A percentile compares a stretch with the other conserved stretches of the same genome.
Evolutionary conservation across 2,797 vertebrate species (phyloP).

Genomic region (Schizopygopsis malacanthus): DNA sequence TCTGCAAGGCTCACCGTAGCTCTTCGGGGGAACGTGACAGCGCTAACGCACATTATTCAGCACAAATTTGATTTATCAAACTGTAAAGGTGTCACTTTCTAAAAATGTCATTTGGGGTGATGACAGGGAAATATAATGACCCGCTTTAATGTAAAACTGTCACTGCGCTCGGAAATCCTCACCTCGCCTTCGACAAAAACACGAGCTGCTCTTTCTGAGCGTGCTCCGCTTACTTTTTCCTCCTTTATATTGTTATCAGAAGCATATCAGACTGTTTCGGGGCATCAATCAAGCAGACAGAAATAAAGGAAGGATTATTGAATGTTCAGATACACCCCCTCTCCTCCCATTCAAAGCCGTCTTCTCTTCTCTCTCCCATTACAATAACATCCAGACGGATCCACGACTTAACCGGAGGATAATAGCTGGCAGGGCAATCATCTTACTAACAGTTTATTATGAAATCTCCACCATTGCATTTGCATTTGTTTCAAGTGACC

Average conservation of each 20-base stretch:
- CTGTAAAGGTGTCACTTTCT: constrained; percentile 86
- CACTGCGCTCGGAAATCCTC: constrained; percentile 52
- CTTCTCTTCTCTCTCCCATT: constrained; percentile 44
- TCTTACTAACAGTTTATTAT: constrained; percentile 83
- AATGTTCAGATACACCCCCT: constrained; percentile 36
- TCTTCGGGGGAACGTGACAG: constrained; percentile 69
- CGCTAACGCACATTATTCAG: constrained; percentile 61
- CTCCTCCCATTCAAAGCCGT: constrained; percentile 21
- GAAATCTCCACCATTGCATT: constrained; percentile 77
- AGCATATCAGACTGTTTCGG: constrained; percentile 34
- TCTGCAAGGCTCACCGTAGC: constrained; percentile 74
- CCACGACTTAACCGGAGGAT: constrained; percentile 68
- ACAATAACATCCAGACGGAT: constrained; percentile 58
- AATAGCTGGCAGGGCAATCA: constrained; percentile 73
- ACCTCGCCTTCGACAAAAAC: constrained; percentile 2
- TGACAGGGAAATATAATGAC: constrained; percentile 81
- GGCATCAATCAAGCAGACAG: constrained; percentile 40
- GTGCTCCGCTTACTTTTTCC: background rate
- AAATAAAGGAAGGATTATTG: constrained; percentile 20
- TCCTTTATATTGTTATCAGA: constrained; percentile 35
- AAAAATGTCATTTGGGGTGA: constrained; percentile 81
- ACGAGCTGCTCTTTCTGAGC: background rate
- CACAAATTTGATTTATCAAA: constrained; percentile 81
- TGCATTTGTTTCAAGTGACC: constrained; percentile 81
- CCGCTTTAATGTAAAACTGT: constrained; percentile 79